Base-by-base conservation (phyloP, 2,888 invertebrate species). In the Eilema sororculum region DNA sequence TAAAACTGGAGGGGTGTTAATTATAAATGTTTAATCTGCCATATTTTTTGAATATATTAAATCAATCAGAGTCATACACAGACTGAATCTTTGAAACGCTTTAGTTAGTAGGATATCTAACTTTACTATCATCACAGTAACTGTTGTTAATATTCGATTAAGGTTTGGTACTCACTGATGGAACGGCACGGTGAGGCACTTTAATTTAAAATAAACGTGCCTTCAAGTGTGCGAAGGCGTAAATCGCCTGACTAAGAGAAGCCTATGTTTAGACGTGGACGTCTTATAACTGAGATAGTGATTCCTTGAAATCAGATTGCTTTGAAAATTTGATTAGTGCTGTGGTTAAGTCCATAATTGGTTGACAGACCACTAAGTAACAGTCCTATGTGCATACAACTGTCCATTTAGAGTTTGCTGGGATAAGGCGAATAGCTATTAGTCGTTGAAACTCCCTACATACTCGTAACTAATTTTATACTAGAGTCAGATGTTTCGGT, bases 71-170 rank as follows among this genome's bases (percentile, higher is more conserved):
- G 91, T 91, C 91, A 91, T 86, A 86, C 82, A 84, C 90, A 92
- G 93, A 93, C 94, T 93, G 93, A 93, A 89, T 87, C 83, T 88
- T 88, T 86, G 83, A 88, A 87, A 86, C 84, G 86, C 88, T 88
- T 89, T 91, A 92, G 89, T 86, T 86, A 80, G 77, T 90, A 91
- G 87, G 85, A 82, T 86, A 78, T 88, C 84, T 90, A 88, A 90
- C 85, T 87, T 86, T 87, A 88, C 86, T 84, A 86, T 88, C 86
- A 78, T 85, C 89, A 88, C 88, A 85, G 78, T 87, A 88, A 87
- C 82, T 84, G 81, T 77, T 84, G 84, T 89, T 90, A 89, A 90
- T 91, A 83, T 87, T 82, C 78, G 77, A 81, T 70, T 83, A 56
- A 78, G 62, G 41, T 25, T 57, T 13, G 37, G 77, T 69, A 72